Evolutionary conservation across 2,797 vertebrate species (phyloP).

Genomic region (Cuculus canorus): DNA sequence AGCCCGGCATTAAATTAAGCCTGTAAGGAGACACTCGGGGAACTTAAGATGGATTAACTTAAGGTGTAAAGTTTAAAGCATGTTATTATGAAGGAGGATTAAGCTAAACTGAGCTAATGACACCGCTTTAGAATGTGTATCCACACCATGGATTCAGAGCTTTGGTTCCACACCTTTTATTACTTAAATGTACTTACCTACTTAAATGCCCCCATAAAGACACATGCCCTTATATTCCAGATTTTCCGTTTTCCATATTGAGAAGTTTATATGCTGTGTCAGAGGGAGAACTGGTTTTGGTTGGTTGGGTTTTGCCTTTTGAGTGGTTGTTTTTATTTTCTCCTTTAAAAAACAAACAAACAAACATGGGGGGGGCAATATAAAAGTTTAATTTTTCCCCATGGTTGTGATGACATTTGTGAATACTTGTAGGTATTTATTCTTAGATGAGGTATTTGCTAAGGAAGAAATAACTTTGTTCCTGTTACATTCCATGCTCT

Average conservation of each 20-base stretch:
- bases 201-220: neutral
- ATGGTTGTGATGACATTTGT: neutral
- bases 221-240: neutral
- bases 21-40: neutral
- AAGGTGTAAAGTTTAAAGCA: conserved; percentile 59
- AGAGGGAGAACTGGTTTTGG: neutral
- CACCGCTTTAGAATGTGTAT: neutral
- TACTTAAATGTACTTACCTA: conserved; percentile 11
- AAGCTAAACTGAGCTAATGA: conserved; percentile 60
- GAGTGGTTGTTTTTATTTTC: neutral
- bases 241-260: accelerated
- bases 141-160: neutral
- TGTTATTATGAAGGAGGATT: conserved; percentile 58
- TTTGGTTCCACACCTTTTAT: conserved; percentile 12
- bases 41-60: conserved; percentile 58
- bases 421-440: neutral
- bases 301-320: neutral
- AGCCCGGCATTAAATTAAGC: conserved; percentile 38
- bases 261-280: neutral
- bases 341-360: neutral
- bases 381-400: neutral
- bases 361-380: neutral
- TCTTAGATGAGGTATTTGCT: neutral
- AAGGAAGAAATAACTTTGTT: neutral
- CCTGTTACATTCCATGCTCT: neutral